phyloP scores from a whole-genome alignment of 2,888 invertebrate species.

The Ochropacha duplaris region DNA sequence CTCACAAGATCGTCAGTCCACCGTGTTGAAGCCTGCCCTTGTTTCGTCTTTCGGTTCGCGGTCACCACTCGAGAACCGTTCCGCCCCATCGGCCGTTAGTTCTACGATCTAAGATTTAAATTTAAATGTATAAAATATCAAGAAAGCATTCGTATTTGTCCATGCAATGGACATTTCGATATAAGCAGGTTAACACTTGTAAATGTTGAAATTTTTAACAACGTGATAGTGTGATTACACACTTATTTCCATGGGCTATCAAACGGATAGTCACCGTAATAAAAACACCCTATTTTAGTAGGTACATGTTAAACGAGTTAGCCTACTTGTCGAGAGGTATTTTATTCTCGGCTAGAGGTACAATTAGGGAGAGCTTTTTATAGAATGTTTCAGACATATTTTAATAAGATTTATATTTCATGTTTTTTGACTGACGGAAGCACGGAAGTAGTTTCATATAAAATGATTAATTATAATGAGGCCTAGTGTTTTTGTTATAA shows the following conservation, averaged over 20 bases:
- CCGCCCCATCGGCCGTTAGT: too few species aligned
- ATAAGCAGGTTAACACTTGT: too few species aligned
- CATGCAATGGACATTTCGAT: too few species aligned
- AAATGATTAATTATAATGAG: not conserved
- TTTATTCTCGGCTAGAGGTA: not conserved
- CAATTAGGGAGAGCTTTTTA: not conserved
- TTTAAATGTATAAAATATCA: too few species aligned
- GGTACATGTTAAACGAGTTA: slow-evolving; percentile 31
- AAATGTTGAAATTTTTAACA: not conserved
- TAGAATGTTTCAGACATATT: not conserved
- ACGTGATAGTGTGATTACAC: not conserved
- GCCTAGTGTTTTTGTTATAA: not conserved
- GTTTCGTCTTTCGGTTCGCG: too few species aligned
- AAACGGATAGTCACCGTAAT: slow-evolving; percentile 17
- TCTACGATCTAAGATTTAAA: too few species aligned
- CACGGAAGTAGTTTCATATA: not conserved
- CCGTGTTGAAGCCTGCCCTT: too few species aligned
- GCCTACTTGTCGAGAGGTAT: slow-evolving; percentile 5
- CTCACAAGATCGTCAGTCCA: too few species aligned
- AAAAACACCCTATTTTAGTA: slow-evolving; percentile 36
- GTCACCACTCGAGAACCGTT: too few species aligned
- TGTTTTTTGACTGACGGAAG: not conserved
- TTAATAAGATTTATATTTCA: not conserved
- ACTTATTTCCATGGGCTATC: slow-evolving; percentile 10
- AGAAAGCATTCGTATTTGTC: too few species aligned